Evolutionary conservation across 2,888 invertebrate species (phyloP).

Genomic region (Galerucella nymphaeae): DNA sequence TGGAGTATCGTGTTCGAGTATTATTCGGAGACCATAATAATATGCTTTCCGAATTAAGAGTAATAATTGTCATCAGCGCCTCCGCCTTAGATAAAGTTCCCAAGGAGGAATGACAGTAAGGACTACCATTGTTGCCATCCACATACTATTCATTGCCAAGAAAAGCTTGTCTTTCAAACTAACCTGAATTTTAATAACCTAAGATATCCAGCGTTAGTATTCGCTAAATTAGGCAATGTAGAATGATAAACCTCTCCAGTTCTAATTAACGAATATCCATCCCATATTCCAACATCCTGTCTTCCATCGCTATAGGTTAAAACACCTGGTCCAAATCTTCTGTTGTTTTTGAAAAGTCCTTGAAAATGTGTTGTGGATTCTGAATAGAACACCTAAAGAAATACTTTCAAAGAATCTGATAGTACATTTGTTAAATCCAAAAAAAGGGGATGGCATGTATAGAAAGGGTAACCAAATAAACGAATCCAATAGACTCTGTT

Average conservation of each 20-base stretch:
- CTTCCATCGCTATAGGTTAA: constrained; percentile 62
- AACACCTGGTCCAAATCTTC: constrained; percentile 71
- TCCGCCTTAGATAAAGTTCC: too few species aligned
- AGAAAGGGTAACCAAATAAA: too few species aligned
- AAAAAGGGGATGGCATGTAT: constrained; percentile 61
- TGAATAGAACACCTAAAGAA: constrained; percentile 64
- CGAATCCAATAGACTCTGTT: too few species aligned
- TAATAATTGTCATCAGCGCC: too few species aligned
- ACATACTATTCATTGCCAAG: too few species aligned
- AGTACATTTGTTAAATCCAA: constrained; percentile 51
- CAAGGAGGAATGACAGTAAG: too few species aligned
- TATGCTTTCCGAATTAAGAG: too few species aligned
- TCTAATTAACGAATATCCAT: constrained; percentile 65
- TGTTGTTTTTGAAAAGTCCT: constrained; percentile 68
- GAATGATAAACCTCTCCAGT: constrained; percentile 54
- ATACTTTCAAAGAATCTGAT: constrained; percentile 51
- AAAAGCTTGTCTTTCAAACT: background rate
- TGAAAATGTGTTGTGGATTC: constrained; percentile 64
- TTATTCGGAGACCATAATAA: too few species aligned
- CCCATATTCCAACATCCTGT: constrained; percentile 71
- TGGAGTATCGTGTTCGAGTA: too few species aligned
- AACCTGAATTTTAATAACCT: constrained; percentile 56
- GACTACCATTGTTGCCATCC: too few species aligned
- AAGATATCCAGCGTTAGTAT: constrained; percentile 52
- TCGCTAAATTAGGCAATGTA: constrained; percentile 55